Base-by-base conservation (phyloP, 2,113 vertebrate species). In the Limanda limanda region DNA sequence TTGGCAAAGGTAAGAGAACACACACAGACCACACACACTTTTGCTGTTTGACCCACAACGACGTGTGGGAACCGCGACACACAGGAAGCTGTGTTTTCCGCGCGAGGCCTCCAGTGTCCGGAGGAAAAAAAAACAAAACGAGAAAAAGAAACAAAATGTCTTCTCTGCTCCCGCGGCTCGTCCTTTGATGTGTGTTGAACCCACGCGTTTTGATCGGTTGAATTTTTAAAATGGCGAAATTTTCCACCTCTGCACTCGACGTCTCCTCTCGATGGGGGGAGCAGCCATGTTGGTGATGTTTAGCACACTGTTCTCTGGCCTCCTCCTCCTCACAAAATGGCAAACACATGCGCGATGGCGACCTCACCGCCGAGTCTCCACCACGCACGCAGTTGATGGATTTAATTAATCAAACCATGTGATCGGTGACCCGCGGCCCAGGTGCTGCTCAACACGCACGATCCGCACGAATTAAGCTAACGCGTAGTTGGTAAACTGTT, bases 1-100 rank as follows among this genome's bases (percentile, higher is more conserved):
- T 71, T 95, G 78, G 93, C 93, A 3, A 95, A 94, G 94, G 94
- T 95, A 92, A 94, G 92, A 25, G 1, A 6, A 1, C 6, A 0
- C 1, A 2, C 18, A 51, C 47, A 9, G n/a, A n/a, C n/a, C 47
- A 8, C 47, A 18, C 47, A 12, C 45, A 0, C 45, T 14, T 14
- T 1, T 51, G n/a, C 18, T 42, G 40, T 42, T 42, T 42, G 3
- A 3, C 12, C 2, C 12, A 3, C 11, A 42, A 2, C 11, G 11
- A 12, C 2, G 40, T 13, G 31, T 31, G 31, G 40, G n/a, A n/a
- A 42, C 40, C 47, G 18, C 20, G 47, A 51, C 5, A 18, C 7
- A 6, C 47, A 42, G 11, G 2, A 42, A 42, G 40, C 11, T 5
- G 47, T 20, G 47, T 51, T 42, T 48, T 17, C 8, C 17, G 47